Conservation (phyloP, 2,797 vertebrate genomes). For the Arctocebus calabarensis region DNA sequence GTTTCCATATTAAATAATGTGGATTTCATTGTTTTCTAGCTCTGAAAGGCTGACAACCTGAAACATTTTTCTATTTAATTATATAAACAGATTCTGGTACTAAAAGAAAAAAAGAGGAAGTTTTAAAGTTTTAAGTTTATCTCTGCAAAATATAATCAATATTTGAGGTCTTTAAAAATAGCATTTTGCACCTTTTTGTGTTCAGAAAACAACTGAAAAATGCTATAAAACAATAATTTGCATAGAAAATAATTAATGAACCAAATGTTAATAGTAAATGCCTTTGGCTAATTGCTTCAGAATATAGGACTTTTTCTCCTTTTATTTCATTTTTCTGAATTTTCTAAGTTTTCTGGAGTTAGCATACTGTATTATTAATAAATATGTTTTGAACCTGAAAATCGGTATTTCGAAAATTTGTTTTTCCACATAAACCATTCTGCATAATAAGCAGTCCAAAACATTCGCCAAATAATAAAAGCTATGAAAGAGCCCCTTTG, state of each 20-base stretch:
- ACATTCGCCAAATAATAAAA: slow-evolving; percentile 14
- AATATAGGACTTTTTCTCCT: background rate
- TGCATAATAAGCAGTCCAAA: background rate
- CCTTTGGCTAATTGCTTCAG: background rate
- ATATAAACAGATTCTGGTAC: background rate
- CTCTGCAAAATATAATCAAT: background rate
- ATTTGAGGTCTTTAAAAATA: background rate
- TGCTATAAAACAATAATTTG: background rate
- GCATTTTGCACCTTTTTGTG: background rate
- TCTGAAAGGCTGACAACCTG: background rate
- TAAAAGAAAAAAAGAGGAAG: background rate
- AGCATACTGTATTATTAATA: background rate
- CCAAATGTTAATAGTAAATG: background rate
- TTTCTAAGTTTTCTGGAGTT: background rate
- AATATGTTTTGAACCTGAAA: background rate
- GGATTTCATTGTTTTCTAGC: background rate
- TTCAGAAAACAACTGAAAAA: background rate
- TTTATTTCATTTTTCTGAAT: background rate
- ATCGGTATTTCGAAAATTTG: background rate
- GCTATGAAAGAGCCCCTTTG: background rate
- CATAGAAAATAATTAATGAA: slow-evolving; percentile 34
- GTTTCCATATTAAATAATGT: background rate
- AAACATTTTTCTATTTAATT: background rate
- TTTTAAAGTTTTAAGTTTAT: background rate
- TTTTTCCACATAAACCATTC: background rate